A percentile compares a stretch with the other conserved stretches of the same genome.
phyloP scores from a whole-genome alignment of 2,888 invertebrate genomes.

The Caenorhabditis drosophilae region DNA sequence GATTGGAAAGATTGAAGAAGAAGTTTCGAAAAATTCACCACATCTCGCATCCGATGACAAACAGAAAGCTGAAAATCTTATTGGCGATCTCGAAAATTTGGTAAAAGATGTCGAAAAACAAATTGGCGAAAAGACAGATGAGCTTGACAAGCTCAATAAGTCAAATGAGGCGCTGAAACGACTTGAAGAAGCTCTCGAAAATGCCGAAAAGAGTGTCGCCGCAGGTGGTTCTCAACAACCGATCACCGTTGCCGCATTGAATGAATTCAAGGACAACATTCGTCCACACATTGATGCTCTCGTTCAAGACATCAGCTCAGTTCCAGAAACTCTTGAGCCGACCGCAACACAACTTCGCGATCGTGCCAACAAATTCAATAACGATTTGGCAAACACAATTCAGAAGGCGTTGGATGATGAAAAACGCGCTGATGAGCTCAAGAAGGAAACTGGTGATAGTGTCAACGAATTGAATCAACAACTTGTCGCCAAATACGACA shows the following conservation, averaged over 20 bases:
- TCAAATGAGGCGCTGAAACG: constrained; percentile 17
- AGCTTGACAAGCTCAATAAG: constrained; percentile 11
- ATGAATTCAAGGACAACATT: constrained; percentile 19
- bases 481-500: constrained; percentile 13
- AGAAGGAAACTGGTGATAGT: constrained; percentile 5
- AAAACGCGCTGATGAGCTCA: constrained; percentile 12
- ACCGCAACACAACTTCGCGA: constrained; percentile 8
- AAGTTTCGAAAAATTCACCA: constrained; percentile 1
- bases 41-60: constrained; percentile 6
- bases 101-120: constrained; percentile 9
- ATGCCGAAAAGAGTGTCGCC: constrained; percentile 13
- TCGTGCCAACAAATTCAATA: constrained; percentile 14
- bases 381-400: constrained; percentile 6
- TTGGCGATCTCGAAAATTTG: background rate
- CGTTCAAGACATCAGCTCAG: constrained; percentile 7
- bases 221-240: too few relatives aligned
- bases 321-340: constrained; percentile 10
- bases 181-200: constrained; percentile 18
- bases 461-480: constrained; percentile 14
- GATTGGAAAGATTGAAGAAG: constrained; percentile 15
- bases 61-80: constrained; percentile 8
- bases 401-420: constrained; percentile 18
- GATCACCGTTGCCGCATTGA: constrained; percentile 9
- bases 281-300: constrained; percentile 8
- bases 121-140: constrained; percentile 12